Conservation (phyloP, 2,797 vertebrate genomes). For the Acipenser oxyrinchus region DNA sequence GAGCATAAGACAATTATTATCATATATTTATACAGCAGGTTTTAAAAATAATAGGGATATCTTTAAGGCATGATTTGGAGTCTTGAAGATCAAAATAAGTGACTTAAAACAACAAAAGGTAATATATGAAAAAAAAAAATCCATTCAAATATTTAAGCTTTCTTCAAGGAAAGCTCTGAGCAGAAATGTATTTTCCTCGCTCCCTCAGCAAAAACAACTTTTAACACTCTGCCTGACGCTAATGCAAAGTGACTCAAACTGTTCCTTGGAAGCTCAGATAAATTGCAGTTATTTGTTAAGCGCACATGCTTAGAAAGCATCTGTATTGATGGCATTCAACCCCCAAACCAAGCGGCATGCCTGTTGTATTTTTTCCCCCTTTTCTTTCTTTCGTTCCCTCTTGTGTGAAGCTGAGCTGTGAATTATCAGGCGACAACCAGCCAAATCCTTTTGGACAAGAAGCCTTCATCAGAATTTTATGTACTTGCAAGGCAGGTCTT, state of each 20-base stretch:
- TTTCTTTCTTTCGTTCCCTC: conserved; percentile 29
- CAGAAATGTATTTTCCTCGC: conserved; percentile 64
- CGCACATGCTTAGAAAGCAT: conserved; percentile 70
- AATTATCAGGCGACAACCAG: conserved; percentile 71
- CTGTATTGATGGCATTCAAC: conserved; percentile 42
- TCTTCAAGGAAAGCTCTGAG: conserved; percentile 64
- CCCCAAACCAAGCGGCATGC: conserved; percentile 55
- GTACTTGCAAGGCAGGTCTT: conserved; percentile 62
- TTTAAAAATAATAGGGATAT: not conserved
- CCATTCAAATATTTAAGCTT: conserved; percentile 72
- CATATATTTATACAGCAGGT: too few species aligned
- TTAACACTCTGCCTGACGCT: conserved; percentile 74
- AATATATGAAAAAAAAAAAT: conserved; percentile 19
- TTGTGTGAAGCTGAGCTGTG: conserved; percentile 53
- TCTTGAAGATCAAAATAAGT: conserved; percentile 14
- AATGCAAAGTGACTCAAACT: conserved; percentile 85
- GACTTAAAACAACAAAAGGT: conserved; percentile 17
- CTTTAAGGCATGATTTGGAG: not conserved
- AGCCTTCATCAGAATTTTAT: conserved; percentile 60
- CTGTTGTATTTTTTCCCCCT: conserved; percentile 48
- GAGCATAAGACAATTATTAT: not conserved
- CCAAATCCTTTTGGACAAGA: conserved; percentile 71
- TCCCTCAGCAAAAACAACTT: conserved; percentile 62
- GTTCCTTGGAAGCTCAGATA: conserved; percentile 79
- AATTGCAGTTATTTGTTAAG: conserved; percentile 96